These are phyloP conservation scores for Sebastes oblongus DNA, from an alignment of 2,797 vertebrate species.

Conservation along the genomic window DNA sequence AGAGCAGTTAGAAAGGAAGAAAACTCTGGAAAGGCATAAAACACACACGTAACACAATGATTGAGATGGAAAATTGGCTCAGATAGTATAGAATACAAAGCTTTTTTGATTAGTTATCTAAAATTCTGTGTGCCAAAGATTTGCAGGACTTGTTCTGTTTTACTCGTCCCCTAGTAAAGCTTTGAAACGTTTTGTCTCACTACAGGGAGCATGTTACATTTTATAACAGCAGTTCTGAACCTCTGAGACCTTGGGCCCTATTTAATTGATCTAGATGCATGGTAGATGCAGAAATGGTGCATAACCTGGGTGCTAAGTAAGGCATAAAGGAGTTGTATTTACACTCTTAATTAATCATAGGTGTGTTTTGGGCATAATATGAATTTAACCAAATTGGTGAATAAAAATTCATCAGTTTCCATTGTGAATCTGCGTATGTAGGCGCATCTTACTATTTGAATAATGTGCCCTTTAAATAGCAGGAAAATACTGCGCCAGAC, in stretches of 20 bases:
- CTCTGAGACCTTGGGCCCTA: not conserved
- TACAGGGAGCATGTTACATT: not conserved
- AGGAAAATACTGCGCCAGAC: not conserved
- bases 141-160: not conserved
- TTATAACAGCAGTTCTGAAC: not conserved
- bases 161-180: not conserved
- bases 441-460: too few species aligned
- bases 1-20: conserved; percentile 15
- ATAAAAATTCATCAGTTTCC: not conserved
- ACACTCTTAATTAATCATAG: not conserved
- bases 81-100: not conserved
- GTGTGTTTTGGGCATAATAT: not conserved
- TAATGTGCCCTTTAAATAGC: not conserved
- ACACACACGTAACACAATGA: not conserved
- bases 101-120: not conserved
- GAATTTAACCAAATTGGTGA: not conserved
- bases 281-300: not conserved
- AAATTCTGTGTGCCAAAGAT: not conserved
- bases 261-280: not conserved
- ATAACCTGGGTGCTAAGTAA: not conserved
- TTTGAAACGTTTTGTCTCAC: not conserved
- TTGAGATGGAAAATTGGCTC: not conserved
- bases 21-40: not conserved
- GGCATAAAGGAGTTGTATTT: not conserved
- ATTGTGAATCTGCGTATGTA: not conserved